These are phyloP conservation scores for Crossaster papposus DNA, from an alignment of 53 echinoderm and acorn worm genomes.

Conservation along the genomic window DNA sequence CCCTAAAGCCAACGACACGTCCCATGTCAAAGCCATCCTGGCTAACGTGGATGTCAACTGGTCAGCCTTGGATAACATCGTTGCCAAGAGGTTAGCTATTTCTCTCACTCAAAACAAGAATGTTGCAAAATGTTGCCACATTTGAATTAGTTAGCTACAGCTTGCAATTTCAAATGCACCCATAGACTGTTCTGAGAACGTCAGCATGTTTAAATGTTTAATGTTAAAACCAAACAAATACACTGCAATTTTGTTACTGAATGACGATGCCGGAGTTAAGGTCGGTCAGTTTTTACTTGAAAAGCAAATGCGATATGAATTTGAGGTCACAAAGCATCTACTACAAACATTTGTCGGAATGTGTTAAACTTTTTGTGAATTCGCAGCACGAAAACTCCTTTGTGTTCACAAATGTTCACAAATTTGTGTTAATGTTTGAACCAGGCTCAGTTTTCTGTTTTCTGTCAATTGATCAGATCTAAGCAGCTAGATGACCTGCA, in stretches of 20 bases:
- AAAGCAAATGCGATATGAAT: no score
- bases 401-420: background rate
- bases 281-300: no score
- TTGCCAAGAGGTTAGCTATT: conserved; percentile 72
- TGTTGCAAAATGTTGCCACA: background rate
- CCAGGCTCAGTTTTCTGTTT: background rate
- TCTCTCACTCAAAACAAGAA: background rate
- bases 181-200: no score
- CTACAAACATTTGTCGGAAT: no score
- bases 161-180: no score
- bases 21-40: conserved; percentile 77
- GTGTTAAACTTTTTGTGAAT: no score
- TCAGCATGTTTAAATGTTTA: no score
- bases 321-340: no score
- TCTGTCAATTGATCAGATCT: conserved; percentile 41
- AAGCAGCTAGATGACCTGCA: conserved; percentile 84
- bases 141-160: background rate
- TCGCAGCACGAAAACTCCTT: no score
- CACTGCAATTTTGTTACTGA: no score
- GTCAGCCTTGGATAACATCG: conserved; percentile 75
- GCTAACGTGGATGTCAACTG: conserved; percentile 90
- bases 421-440: background rate
- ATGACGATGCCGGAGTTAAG: no score
- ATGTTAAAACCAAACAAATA: no score
- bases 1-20: conserved; percentile 83